Evolutionary conservation across 2,797 vertebrate genomes (phyloP), one percentile per base, ranked within the genome.

Genomic region (Lacerta agilis): DNA sequence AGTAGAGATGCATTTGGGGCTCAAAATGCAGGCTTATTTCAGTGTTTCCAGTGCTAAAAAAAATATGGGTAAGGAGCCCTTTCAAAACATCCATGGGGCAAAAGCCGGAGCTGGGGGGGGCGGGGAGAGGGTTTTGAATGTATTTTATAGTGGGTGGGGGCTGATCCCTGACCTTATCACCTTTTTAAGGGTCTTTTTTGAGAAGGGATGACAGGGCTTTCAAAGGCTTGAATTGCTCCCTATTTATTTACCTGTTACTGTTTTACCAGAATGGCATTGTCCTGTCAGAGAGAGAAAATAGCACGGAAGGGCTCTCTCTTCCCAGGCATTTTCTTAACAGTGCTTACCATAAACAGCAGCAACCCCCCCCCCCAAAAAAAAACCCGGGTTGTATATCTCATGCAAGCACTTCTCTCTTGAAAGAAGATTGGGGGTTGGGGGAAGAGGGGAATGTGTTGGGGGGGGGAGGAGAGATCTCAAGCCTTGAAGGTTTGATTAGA

Each of bases 401-500:
- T 15, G 10, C 79, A 55, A 61, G 72, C 75, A 36, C 49, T 73
- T 78, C n/a, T n/a, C 55, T 55, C 55, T 85, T 81, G 38, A 76
- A 49, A 38, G 78, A 69, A 76, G 43, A 58, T 87, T 15, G 20
- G 77, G 71, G 67, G 29, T 13, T 55, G 11, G 20, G 43, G 41
- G n/a, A 3, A 3, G 11, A 20, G 67, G 27, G n/a, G 27, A 71
- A 71, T 33, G 80, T 20, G 72, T 36, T 55, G 13, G 20, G 29
- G 27, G n/a, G 3, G 20, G 29, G n/a, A 38, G 23, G 36, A 38
- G 67, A 15, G 49, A 79, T 45, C 93, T 94, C 94, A 88, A 92
- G 93, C 95, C 96, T 95, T 95, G 91, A 89, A 90, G 87, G 64
- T 79, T 92, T 93, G 95, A 94, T 25, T 10, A 92, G 91, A 88